Evolutionary conservation across 2,888 invertebrate species (phyloP).

Genomic region (Apotomis capreana): DNA sequence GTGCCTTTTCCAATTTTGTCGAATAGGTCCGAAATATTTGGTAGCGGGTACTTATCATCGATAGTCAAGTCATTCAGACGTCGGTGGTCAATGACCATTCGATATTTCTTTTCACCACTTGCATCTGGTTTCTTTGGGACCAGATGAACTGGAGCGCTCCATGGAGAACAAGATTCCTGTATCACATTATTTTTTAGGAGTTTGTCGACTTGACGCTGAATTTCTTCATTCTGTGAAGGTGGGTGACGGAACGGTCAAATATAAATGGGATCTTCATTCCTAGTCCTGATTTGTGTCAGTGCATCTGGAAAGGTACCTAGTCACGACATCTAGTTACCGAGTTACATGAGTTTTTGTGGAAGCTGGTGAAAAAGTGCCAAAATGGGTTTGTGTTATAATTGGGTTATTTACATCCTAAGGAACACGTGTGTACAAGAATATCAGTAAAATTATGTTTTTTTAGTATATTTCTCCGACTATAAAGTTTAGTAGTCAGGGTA

Average conservation of each 20-base stretch:
- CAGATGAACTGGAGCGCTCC: constrained; percentile 42
- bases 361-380: too few relatives aligned
- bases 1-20: constrained; percentile 46
- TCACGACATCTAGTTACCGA: too few relatives aligned
- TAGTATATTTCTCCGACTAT: too few relatives aligned
- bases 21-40: constrained; percentile 44
- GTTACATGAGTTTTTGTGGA: too few relatives aligned
- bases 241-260: constrained; percentile 45
- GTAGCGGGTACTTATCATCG: constrained; percentile 48
- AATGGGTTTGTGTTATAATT: too few relatives aligned
- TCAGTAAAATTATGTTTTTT: too few relatives aligned
- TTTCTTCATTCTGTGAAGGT: constrained; percentile 45
- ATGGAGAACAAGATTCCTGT: constrained; percentile 42
- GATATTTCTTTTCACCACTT: constrained; percentile 45
- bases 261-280: constrained; percentile 43
- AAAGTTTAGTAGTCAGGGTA: too few relatives aligned
- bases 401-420: too few relatives aligned
- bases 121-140: constrained; percentile 48
- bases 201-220: constrained; percentile 45
- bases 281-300: too few relatives aligned
- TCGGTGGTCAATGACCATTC: constrained; percentile 49
- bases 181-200: constrained; percentile 47
- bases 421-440: too few relatives aligned
- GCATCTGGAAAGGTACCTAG: too few relatives aligned
- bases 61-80: constrained; percentile 47